A percentile compares a stretch with the other conserved stretches of the same genome.
phyloP scores from a whole-genome alignment of 2,888 invertebrate species.

The Lumbricus terrestris region DNA sequence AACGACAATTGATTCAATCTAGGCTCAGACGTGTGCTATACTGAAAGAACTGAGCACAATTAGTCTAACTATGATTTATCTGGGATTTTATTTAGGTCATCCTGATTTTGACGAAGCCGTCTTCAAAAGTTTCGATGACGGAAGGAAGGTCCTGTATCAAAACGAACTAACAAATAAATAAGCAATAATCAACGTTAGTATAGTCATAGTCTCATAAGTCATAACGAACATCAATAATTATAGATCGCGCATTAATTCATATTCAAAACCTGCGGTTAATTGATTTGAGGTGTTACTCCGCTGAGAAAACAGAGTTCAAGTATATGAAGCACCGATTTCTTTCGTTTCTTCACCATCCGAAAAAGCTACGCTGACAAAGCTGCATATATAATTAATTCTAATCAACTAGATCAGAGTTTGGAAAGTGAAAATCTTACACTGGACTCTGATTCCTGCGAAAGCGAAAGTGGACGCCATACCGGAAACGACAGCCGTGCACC shows the following conservation, averaged over 20 bases:
- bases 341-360: no score
- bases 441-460: constrained; percentile 20
- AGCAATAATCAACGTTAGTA: neutral
- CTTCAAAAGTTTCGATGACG: no score
- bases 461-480: constrained; percentile 18
- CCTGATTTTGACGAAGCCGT: no score
- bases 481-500: constrained; percentile 24
- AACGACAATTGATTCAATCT: neutral
- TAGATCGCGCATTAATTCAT: neutral
- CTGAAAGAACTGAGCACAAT: neutral
- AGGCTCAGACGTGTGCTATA: neutral
- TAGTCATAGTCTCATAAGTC: neutral
- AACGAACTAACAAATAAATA: neutral
- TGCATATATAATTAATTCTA: neutral
- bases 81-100: neutral
- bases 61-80: neutral
- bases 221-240: neutral
- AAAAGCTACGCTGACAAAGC: no score
- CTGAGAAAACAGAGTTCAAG: neutral
- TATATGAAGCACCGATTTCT: no score
- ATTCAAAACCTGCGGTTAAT: neutral
- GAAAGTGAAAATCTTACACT: constrained; percentile 6
- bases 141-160: neutral
- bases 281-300: neutral
- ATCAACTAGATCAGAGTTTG: neutral